These are phyloP conservation scores for Anagyrus pseudococci DNA, from an alignment of 2,888 invertebrate species.

Conservation along the genomic window DNA sequence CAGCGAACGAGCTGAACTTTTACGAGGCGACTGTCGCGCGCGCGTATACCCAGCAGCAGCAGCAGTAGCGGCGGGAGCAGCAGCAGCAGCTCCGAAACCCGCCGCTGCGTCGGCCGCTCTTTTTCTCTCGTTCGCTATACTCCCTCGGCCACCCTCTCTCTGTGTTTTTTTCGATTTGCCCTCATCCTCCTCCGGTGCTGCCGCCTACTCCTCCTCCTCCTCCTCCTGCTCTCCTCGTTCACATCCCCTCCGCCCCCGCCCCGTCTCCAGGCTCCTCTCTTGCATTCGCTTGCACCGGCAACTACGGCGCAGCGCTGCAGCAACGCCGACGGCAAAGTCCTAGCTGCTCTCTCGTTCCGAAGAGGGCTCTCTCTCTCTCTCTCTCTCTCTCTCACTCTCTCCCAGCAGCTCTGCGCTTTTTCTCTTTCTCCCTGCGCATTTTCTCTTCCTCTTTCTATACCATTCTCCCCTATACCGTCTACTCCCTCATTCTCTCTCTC, in stretches of 20 bases:
- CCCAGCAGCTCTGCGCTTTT: background rate
- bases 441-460: background rate
- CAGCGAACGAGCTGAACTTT: slow-evolving; percentile 40
- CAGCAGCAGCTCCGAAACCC: background rate
- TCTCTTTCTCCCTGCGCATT: slow-evolving; percentile 1
- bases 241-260: background rate
- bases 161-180: slow-evolving; percentile 22
- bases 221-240: background rate
- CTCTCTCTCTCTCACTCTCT: slow-evolving; percentile 16
- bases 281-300: slow-evolving; percentile 36
- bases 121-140: slow-evolving; percentile 19
- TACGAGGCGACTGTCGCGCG: slow-evolving; percentile 40
- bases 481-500: background rate
- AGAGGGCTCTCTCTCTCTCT: slow-evolving; percentile 8
- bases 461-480: too few species aligned
- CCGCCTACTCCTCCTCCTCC: background rate
- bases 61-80: slow-evolving; percentile 8
- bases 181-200: background rate
- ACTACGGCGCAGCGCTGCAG: slow-evolving; percentile 13
- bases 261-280: slow-evolving; percentile 10
- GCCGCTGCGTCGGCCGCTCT: background rate
- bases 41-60: slow-evolving; percentile 22
- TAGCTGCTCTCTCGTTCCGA: too few species aligned
- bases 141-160: background rate
- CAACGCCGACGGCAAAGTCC: slow-evolving; percentile 10